phyloP scores from a whole-genome alignment of 2,888 invertebrate species.

The Dolichomitus sp. region DNA sequence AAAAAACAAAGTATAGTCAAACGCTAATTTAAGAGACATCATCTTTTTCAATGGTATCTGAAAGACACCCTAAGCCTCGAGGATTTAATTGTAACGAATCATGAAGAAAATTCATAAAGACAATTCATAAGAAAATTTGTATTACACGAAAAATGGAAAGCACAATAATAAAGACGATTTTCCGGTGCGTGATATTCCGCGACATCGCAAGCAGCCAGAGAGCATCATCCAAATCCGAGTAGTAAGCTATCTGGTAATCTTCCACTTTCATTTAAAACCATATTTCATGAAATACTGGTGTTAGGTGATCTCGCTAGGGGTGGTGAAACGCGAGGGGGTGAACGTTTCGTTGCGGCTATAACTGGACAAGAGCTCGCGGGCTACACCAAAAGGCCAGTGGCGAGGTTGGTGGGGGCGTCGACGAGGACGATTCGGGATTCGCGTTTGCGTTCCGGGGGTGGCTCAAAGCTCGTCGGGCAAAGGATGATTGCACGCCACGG shows the following conservation, averaged over 20 bases:
- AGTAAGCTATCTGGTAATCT: slow-evolving; percentile 80
- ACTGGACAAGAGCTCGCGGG: slow-evolving; percentile 46
- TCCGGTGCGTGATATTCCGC: background rate
- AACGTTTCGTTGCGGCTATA: slow-evolving; percentile 38
- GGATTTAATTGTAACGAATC: too few species aligned
- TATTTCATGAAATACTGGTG: slow-evolving; percentile 76
- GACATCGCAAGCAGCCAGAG: slow-evolving; percentile 38
- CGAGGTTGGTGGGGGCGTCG: slow-evolving; percentile 57
- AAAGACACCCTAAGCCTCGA: too few species aligned
- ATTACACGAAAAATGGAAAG: slow-evolving; percentile 3
- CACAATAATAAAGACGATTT: slow-evolving; percentile 36
- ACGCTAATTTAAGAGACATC: too few species aligned
- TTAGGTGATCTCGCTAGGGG: slow-evolving; percentile 55
- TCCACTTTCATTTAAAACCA: slow-evolving; percentile 79
- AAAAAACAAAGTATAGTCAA: too few species aligned
- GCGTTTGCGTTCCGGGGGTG: slow-evolving; percentile 57
- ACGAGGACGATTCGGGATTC: slow-evolving; percentile 74
- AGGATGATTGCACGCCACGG: slow-evolving; percentile 77
- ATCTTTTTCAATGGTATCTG: too few species aligned
- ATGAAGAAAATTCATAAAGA: background rate
- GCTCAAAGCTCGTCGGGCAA: slow-evolving; percentile 73
- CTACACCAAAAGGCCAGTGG: background rate
- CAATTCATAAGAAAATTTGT: background rate
- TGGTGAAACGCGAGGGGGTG: slow-evolving; percentile 10
- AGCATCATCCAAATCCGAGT: slow-evolving; percentile 74